phyloP scores from a whole-genome alignment of 2,797 vertebrate genomes.

The Poecilia velifera region DNA sequence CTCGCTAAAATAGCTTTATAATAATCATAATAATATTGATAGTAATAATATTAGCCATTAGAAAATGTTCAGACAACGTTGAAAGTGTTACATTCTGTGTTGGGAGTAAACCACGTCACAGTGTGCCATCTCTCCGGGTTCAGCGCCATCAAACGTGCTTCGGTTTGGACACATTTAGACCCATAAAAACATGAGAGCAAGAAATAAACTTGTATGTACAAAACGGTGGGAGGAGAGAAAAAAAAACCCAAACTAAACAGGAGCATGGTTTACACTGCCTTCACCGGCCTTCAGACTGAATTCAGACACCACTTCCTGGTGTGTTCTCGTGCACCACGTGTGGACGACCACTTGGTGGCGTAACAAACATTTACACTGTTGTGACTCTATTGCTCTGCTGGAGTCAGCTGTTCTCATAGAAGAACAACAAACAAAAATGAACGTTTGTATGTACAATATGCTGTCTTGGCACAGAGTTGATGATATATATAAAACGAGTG shows the following conservation, averaged over 20 bases:
- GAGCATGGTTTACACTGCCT: constrained; percentile 59
- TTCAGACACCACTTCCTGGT: constrained; percentile 17
- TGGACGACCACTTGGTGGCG: constrained; percentile 39
- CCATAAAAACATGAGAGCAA: constrained; percentile 67
- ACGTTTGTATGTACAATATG: constrained; percentile 70
- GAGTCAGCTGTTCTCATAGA: constrained; percentile 48
- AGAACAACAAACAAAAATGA: constrained; percentile 35
- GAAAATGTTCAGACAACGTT: constrained; percentile 84
- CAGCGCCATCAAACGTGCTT: constrained; percentile 71
- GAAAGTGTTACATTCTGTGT: constrained; percentile 88
- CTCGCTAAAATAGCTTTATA: constrained; percentile 90
- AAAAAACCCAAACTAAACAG: constrained; percentile 6
- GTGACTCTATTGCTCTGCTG: constrained; percentile 75
- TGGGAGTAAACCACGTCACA: constrained; percentile 85
- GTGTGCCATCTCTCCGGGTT: constrained; percentile 84
- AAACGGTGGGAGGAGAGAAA: constrained; percentile 53
- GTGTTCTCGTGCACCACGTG: constrained; percentile 56
- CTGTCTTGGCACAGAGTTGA: constrained; percentile 72
- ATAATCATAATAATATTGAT: constrained; percentile 81
- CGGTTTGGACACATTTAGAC: constrained; percentile 65
- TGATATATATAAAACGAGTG: constrained; percentile 53
- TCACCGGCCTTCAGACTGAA: constrained; percentile 11
- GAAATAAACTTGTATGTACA: constrained; percentile 72
- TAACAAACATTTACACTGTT: constrained; percentile 53
- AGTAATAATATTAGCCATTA: constrained; percentile 82